Base-by-base conservation (phyloP, 2,797 vertebrate species). In the Apogon talboti region DNA sequence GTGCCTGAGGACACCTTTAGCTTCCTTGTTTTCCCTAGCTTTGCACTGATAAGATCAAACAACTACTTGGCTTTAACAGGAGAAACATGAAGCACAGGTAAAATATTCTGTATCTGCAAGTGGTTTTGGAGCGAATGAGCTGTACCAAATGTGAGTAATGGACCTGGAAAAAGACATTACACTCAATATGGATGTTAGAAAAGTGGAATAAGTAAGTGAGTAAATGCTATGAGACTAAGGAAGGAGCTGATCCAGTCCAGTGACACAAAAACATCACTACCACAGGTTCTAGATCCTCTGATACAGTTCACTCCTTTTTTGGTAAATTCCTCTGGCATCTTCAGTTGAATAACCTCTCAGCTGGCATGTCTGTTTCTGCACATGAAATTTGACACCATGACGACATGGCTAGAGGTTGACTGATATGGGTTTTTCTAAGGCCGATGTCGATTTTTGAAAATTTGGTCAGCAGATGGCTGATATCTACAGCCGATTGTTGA, bases 31-130 rank as follows among this genome's bases (percentile, higher is more conserved):
- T 40, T 18, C 52, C 16, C 33, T 6, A 62, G 18, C 43, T 11
- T 40, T 30, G 41, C 2, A 4, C 43, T 67, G 74, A 74, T 57
- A 24, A 70, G 64, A 77, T 83, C 21, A 75, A 51, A 41, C 15
- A 0, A 18, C 0, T 41, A 14, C 30, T 50, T 21, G 14, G 19
- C 45, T 40, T 63, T 28, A 56, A 10, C 18, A 8, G 50, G 24
- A 55, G 49, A 11, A 12, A 18, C 59, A 11, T 15, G 8, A 45
- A 50, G 33, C 6, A 8, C 1, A 52, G 57, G 45, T 21, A 45
- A 49, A 46, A 21, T 40, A 8, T 7, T 16, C 2, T 44, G 21
- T 30, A 11, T 35, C 63, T 7, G 37, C 28, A 40, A 40, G 62
- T 5, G 13, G 48, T 48, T 60, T 33, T 2, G 33, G 16, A 59